Percentiles rank a stretch among this genome's conserved stretches.
phyloP scores from a whole-genome alignment of 23 tunicate species.

The Styela clava region DNA sequence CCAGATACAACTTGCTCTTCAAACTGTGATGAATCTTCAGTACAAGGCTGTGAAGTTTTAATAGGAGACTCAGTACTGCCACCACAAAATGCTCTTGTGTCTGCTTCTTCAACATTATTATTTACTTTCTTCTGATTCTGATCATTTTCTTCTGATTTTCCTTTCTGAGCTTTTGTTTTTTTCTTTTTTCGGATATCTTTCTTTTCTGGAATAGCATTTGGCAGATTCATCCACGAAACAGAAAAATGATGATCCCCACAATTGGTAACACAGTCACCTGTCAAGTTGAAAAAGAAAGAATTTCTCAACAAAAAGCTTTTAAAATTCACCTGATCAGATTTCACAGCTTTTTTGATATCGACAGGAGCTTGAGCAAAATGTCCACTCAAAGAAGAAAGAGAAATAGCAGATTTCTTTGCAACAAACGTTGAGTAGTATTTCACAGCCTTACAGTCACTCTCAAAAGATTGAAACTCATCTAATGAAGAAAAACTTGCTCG shows the following conservation, averaged over 20 bases:
- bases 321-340: background rate
- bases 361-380: conserved; percentile 17
- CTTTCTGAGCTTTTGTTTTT: background rate
- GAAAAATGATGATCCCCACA: background rate
- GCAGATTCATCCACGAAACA: background rate
- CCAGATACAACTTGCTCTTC: background rate
- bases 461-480: background rate
- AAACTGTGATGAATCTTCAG: background rate
- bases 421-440: conserved; percentile 13
- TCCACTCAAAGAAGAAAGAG: background rate
- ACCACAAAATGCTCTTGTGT: background rate
- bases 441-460: conserved; percentile 9
- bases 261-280: background rate
- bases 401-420: background rate
- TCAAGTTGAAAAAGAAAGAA: conserved; percentile 8
- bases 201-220: background rate
- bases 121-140: background rate
- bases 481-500: background rate
- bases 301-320: conserved; percentile 3
- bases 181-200: background rate
- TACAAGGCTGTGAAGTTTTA: background rate
- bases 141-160: background rate
- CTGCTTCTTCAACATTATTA: background rate
- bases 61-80: background rate
- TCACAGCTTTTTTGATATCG: background rate